Evolutionary conservation across 2,888 invertebrate genomes (phyloP).

Genomic region (Epinotia bilunana): DNA sequence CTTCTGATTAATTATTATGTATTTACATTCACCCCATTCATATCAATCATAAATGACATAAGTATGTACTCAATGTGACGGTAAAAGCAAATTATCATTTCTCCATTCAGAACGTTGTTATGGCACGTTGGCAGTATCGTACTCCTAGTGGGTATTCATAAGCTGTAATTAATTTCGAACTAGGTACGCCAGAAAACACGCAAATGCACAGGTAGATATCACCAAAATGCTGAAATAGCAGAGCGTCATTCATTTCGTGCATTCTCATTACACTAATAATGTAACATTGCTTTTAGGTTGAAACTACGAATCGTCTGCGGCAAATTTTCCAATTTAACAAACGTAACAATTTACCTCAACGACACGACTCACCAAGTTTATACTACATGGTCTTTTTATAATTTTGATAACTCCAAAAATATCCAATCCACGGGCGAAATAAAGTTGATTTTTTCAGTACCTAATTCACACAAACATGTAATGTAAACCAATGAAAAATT

Average conservation of each 20-base stretch:
- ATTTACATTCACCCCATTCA: neutral
- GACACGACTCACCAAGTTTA: too few relatives aligned
- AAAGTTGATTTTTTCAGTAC: too few relatives aligned
- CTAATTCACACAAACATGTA: too few relatives aligned
- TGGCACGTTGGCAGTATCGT: neutral
- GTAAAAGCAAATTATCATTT: neutral
- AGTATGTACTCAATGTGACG: neutral
- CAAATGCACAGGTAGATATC: slow-evolving; percentile 5
- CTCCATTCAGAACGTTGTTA: neutral
- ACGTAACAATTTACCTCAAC: too few relatives aligned
- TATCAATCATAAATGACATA: too few relatives aligned
- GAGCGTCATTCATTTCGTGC: neutral
- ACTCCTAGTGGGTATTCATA: neutral
- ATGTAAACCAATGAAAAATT: too few relatives aligned
- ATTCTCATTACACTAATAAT: neutral
- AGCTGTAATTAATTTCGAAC: neutral
- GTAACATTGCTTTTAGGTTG: too few relatives aligned
- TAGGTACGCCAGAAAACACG: neutral
- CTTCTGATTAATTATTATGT: neutral
- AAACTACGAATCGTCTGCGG: too few relatives aligned
- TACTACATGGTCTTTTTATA: too few relatives aligned
- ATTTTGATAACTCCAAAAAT: too few relatives aligned
- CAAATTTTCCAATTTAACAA: too few relatives aligned
- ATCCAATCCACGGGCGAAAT: too few relatives aligned
- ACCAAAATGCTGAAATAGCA: neutral